phyloP scores from a whole-genome alignment of 1,140 invertebrate species.

The Drosophila pseudoananassae region DNA sequence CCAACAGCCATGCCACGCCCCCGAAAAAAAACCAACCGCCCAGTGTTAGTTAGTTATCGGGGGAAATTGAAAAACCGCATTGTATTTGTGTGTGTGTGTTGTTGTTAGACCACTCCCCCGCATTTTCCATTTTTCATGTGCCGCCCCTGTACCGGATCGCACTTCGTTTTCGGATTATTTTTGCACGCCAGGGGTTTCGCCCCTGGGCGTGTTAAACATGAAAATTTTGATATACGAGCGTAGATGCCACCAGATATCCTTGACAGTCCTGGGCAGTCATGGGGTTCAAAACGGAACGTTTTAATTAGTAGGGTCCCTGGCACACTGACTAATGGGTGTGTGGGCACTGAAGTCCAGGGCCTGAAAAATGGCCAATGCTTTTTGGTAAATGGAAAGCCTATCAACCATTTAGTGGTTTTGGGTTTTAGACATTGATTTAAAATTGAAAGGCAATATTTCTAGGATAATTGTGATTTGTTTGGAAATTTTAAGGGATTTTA shows the following conservation, averaged over 20 bases:
- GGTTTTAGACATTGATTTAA: background rate
- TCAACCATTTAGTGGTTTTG: constrained; percentile 1
- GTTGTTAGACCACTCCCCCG: background rate
- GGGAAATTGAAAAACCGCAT: constrained; percentile 56
- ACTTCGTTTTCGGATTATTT: constrained; percentile 45
- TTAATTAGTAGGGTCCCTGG: constrained; percentile 45
- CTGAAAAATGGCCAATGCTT: constrained; percentile 7
- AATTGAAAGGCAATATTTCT: background rate
- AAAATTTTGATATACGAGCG: constrained; percentile 43
- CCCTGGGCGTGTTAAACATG: constrained; percentile 51
- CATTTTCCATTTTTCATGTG: constrained; percentile 1
- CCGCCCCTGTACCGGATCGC: constrained; percentile 9
- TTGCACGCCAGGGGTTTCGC: constrained; percentile 26
- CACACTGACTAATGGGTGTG: constrained; percentile 3
- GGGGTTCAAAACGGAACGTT: constrained; percentile 23
- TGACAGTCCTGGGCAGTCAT: constrained; percentile 4
- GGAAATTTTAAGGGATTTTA: background rate
- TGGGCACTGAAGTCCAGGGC: background rate
- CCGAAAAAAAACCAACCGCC: background rate
- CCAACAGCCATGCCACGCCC: constrained; percentile 10
- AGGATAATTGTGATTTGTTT: background rate
- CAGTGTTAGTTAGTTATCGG: constrained; percentile 37
- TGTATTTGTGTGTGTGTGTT: constrained; percentile 43
- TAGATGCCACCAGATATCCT: constrained; percentile 42
- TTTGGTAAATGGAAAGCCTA: constrained; percentile 21